Percentiles rank a stretch among this genome's conserved stretches.
These are phyloP conservation scores for Melinaea marsaeus DNA, from an alignment of 2,888 invertebrate genomes.

Conservation along the genomic window DNA sequence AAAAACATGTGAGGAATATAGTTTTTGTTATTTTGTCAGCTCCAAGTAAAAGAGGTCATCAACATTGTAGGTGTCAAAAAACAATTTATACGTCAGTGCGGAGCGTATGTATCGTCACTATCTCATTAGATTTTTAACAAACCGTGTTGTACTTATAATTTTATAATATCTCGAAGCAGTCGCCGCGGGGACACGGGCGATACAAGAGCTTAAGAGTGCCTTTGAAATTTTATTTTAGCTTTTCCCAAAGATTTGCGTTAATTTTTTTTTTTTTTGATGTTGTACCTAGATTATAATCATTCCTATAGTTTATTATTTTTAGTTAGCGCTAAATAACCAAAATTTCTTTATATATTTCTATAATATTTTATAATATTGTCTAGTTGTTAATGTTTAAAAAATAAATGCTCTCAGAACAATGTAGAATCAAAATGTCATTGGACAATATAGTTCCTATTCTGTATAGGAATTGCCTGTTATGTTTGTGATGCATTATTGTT, in stretches of 20 bases:
- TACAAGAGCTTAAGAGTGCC: slow-evolving; percentile 36
- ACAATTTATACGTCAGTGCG: too few species aligned
- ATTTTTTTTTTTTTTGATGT: slow-evolving; percentile 11
- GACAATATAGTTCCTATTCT: slow-evolving; percentile 1
- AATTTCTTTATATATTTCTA: slow-evolving; percentile 18
- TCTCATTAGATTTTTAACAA: too few species aligned
- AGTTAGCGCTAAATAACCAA: slow-evolving; percentile 30
- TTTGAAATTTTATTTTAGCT: slow-evolving; percentile 28
- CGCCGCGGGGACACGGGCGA: slow-evolving; percentile 9
- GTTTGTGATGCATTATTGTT: neutral
- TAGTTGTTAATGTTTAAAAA: neutral
- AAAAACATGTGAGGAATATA: too few species aligned
- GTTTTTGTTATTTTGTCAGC: too few species aligned
- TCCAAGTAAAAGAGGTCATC: too few species aligned
- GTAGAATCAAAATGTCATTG: neutral
- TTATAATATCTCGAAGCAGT: too few species aligned
- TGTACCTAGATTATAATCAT: slow-evolving; percentile 43
- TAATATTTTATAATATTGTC: slow-evolving; percentile 9
- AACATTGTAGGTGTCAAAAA: too few species aligned
- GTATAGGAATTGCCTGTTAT: too few species aligned
- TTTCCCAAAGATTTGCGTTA: slow-evolving; percentile 39
- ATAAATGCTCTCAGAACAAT: neutral
- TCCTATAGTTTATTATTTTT: slow-evolving; percentile 51
- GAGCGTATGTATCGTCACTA: too few species aligned
- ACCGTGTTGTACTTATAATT: too few species aligned